Base-by-base conservation (phyloP, 2,888 invertebrate species). In the Ganaspis brasiliensis region DNA sequence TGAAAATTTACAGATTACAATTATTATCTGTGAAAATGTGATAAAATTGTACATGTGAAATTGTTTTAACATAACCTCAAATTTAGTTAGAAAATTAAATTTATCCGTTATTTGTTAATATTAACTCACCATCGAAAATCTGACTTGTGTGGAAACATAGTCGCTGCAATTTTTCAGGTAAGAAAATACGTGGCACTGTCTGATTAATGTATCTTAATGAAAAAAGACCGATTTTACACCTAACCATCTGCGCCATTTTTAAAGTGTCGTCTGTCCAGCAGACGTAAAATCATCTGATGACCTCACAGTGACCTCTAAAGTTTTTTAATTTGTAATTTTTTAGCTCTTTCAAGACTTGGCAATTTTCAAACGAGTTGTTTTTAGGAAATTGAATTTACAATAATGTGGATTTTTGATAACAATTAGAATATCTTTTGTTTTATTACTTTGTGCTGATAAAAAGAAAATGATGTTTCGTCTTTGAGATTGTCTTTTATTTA, bases 81-180 rank as follows among this genome's bases (percentile, higher is more conserved):
- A 31, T 72, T 55, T 55, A 16, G 2, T 8, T n/a, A 1, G 14
- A 31, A 21, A 10, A 26, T 9, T 12, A 55, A 71, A 71, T n/a
- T n/a, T n/a, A 9, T 14, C 0, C 16, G 2, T 6, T 52, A 52
- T 31, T 72, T 35, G 31, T 40, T 45, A 52, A 45, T 45, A 61
- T 45, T 73, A 77, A 77, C 86, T 85, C 78, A 90, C 91, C 89
- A 72, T 91, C 88, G 81, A 90, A 83, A 10, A 90, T 76, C 84
- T 86, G 86, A 75, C 90, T 91, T 14, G 90, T 89, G 78, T 91
- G 91, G 70, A 91, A 88, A 80, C 90, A 90, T 87, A 87, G 81
- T 84, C 90, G 86, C 31, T 88, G 88, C 82, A 87, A 86, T 81
- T 85, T 89, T 40, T 82, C 72, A 0, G 90, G 87, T 56, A 88